Percentiles rank a stretch among this genome's conserved stretches.
These are phyloP conservation scores for Engystomops pustulosus DNA, from an alignment of 2,113 vertebrate species.

Conservation along the genomic window DNA sequence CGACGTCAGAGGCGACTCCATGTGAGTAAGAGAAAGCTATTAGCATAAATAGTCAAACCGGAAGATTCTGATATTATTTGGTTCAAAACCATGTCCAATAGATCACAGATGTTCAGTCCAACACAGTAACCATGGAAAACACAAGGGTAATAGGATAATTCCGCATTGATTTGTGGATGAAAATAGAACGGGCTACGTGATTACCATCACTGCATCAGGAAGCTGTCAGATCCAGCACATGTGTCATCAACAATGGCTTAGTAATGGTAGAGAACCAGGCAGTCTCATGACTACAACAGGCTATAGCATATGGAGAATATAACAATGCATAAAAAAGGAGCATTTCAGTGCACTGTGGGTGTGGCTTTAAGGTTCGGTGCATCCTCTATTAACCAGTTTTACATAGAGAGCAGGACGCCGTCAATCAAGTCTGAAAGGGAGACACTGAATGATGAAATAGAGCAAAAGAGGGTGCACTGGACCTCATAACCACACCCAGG, in stretches of 20 bases:
- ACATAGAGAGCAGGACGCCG: too few relatives aligned
- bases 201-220: background rate
- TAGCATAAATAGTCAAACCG: background rate
- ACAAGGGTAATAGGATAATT: background rate
- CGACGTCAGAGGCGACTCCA: background rate
- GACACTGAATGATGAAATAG: too few relatives aligned
- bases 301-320: too few relatives aligned
- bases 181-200: background rate
- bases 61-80: background rate
- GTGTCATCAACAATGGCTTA: background rate
- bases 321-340: too few relatives aligned
- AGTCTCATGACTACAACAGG: too few relatives aligned
- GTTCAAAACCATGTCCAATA: conserved; percentile 7
- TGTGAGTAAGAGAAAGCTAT: background rate
- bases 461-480: too few relatives aligned
- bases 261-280: too few relatives aligned
- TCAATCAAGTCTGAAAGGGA: too few relatives aligned
- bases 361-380: too few relatives aligned
- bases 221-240: background rate
- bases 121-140: conserved; percentile 1
- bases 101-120: background rate
- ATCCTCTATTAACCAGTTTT: too few relatives aligned
- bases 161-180: background rate
- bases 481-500: too few relatives aligned
- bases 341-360: too few relatives aligned